Evolutionary conservation across 2,113 vertebrate genomes (phyloP), one percentile per base, ranked within the genome.

Genomic region (Sterrhoptilus dennistouni): DNA sequence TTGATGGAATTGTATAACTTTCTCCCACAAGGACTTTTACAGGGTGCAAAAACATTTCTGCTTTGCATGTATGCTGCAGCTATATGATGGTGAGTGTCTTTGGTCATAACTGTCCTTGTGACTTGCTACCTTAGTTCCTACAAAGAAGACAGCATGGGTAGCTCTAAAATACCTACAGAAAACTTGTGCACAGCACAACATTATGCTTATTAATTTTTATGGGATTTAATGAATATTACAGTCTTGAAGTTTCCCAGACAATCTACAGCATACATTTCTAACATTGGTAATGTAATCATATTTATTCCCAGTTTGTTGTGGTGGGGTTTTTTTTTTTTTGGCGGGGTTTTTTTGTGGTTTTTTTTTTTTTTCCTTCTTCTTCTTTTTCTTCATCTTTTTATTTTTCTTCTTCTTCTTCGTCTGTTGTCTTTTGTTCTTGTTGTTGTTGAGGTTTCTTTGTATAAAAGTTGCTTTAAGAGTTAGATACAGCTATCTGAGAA

Each of bases 141-240:
- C 22, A 35, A 70, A 65, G 8, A 56, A 2, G 38, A n/a, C 14
- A 42, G 14, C 0, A 0, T 17, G 12, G 3, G 10, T 16, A 52
- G 23, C 19, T 86, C 36, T 49, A 40, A 79, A 78, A 78, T 14
- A 52, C 13, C 33, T 14, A 31, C 18, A 75, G 27, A 82, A 63
- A 64, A 57, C 7, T 38, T 47, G 28, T 68, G 19, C 15, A 59
- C 21, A 66, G 45, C 10, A 31, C 33, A 38, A 14, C 7, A 8
- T 49, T 47, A n/a, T 14, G 9, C 17, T 83, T 66, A 14, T 5
- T 66, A 33, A 59, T n/a, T 84, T 49, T 53, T 10, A 33, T 54
- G 10, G 33, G 4, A 44, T 52, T 74, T 59, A 74, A 59, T 36
- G 36, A 52, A 28, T 5, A 33, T 59, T 36, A 14, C 16, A 65